phyloP scores from a whole-genome alignment of 2,888 invertebrate species.

The Sphecodes monilicornis region DNA sequence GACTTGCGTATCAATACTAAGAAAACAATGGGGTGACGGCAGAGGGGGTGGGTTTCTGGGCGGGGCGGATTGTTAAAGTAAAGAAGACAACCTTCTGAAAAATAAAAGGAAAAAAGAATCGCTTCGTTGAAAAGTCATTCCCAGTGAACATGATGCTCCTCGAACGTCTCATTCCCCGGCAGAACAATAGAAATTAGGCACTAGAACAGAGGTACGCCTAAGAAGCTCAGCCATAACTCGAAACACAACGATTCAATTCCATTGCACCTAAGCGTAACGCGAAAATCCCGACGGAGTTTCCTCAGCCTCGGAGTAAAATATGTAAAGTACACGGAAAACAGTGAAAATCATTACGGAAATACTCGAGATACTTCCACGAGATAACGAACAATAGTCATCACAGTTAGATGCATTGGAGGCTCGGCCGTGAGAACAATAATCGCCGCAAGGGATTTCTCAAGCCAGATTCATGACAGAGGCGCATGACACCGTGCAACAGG shows the following conservation, averaged over 20 bases:
- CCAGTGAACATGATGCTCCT: slow-evolving; percentile 49
- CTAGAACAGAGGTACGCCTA: slow-evolving; percentile 55
- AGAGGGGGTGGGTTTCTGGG: neutral
- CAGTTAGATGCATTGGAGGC: slow-evolving; percentile 59
- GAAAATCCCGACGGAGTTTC: neutral
- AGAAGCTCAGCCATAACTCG: slow-evolving; percentile 53
- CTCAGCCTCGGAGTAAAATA: neutral
- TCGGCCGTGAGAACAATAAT: slow-evolving; percentile 39
- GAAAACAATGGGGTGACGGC: slow-evolving; percentile 18
- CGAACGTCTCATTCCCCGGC: slow-evolving; percentile 37
- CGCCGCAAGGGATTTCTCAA: slow-evolving; percentile 49
- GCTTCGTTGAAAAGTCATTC: slow-evolving; percentile 39
- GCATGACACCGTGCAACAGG: slow-evolving; percentile 71
- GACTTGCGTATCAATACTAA: slow-evolving; percentile 46
- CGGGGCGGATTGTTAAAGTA: slow-evolving; percentile 4
- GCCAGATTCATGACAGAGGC: slow-evolving; percentile 55
- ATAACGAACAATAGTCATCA: slow-evolving; percentile 32
- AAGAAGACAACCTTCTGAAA: neutral
- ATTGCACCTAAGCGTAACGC: slow-evolving; percentile 56
- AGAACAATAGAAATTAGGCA: slow-evolving; percentile 52
- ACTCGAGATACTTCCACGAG: neutral
- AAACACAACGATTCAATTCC: slow-evolving; percentile 42
- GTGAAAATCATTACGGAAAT: neutral
- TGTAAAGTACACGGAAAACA: neutral
- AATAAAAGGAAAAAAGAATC: neutral